Evolutionary conservation across 2,113 vertebrate species (phyloP).

Genomic region (Entelurus aequoreus): DNA sequence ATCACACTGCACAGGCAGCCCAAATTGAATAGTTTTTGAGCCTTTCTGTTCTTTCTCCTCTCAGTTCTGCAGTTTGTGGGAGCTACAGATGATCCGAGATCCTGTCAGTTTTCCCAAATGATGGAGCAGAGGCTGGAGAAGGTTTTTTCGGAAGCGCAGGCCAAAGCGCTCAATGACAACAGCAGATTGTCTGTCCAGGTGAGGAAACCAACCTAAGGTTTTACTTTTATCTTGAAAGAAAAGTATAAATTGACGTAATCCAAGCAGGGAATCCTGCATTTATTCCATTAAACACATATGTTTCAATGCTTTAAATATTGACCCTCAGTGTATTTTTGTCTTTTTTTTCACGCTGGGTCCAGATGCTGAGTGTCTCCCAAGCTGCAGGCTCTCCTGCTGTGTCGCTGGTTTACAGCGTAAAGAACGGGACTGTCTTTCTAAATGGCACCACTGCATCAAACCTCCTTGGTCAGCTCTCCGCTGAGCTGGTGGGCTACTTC

Average conservation of each 20-base stretch:
- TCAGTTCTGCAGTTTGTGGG: constrained; percentile 93
- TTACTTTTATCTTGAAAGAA: constrained; percentile 17
- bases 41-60: constrained; percentile 33
- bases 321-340: constrained; percentile 2
- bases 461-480: constrained; percentile 89
- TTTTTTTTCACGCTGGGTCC: constrained; percentile 18
- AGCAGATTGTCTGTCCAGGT: constrained; percentile 88
- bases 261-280: not conserved
- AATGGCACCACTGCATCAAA: constrained; percentile 89
- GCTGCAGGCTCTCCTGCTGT: constrained; percentile 79
- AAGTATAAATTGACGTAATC: no score
- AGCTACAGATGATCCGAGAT: constrained; percentile 82
- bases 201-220: constrained; percentile 7
- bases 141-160: constrained; percentile 88
- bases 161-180: constrained; percentile 77
- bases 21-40: not conserved
- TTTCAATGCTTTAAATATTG: not conserved
- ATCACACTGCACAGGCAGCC: no score
- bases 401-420: constrained; percentile 87
- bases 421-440: constrained; percentile 81
- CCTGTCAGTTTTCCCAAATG: constrained; percentile 88
- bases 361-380: constrained; percentile 88
- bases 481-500: constrained; percentile 97
- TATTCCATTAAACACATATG: not conserved
- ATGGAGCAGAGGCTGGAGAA: constrained; percentile 91